Percentiles rank a stretch among this genome's conserved stretches.
These are phyloP conservation scores for Ferrisia virgata DNA, from an alignment of 2,888 invertebrate species.

Conservation along the genomic window DNA sequence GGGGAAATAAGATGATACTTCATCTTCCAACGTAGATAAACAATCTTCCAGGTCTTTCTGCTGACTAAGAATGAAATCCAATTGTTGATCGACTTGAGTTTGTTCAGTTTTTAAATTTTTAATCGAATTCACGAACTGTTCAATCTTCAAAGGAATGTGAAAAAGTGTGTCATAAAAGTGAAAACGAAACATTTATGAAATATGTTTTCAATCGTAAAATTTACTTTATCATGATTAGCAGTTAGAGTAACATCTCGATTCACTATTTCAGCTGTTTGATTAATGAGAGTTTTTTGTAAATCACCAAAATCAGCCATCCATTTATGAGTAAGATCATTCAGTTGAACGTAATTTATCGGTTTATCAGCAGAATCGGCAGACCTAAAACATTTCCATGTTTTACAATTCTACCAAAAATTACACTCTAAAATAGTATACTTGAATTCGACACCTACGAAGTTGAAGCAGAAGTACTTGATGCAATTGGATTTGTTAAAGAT, in stretches of 20 bases:
- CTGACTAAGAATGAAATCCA: conserved; percentile 39
- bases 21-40: conserved; percentile 28
- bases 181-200: neutral
- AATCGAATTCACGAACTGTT: conserved; percentile 32
- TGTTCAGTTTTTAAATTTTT: conserved; percentile 25
- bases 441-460: neutral
- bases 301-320: conserved; percentile 36
- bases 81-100: conserved; percentile 40
- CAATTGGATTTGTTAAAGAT: neutral
- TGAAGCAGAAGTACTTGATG: neutral
- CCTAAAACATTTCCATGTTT: neutral
- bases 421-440: neutral
- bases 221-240: conserved; percentile 36
- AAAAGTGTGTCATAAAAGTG: no score
- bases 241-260: conserved; percentile 34
- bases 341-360: conserved; percentile 31
- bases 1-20: conserved; percentile 39
- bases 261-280: conserved; percentile 31
- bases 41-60: conserved; percentile 41
- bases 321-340: conserved; percentile 27
- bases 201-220: neutral
- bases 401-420: neutral
- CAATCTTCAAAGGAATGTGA: no score
- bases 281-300: conserved; percentile 32
- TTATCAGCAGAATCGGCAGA: neutral